A percentile compares a stretch with the other conserved stretches of the same genome.
phyloP scores from a whole-genome alignment of 2,797 vertebrate genomes.

The Dipus sagitta region DNA sequence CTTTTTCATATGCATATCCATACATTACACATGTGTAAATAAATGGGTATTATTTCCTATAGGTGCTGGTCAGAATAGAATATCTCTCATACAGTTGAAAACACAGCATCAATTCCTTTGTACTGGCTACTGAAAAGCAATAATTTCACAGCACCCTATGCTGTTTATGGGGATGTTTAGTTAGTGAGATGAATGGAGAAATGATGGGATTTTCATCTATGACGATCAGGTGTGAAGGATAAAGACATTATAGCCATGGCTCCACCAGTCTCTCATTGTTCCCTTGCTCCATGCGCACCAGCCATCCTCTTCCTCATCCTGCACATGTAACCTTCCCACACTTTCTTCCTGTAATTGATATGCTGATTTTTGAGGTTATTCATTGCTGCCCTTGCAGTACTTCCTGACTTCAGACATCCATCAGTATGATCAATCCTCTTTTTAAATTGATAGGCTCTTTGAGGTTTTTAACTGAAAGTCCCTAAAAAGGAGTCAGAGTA shows the following conservation, averaged over 20 bases:
- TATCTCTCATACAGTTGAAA: conserved; percentile 37
- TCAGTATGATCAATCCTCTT: not conserved
- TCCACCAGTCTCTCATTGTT: not conserved
- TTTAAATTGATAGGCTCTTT: conserved; percentile 6
- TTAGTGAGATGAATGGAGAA: not conserved
- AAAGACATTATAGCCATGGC: not conserved
- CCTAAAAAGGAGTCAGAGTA: not conserved
- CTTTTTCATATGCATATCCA: too few species aligned
- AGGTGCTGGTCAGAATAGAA: not conserved
- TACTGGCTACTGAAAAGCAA: not conserved
- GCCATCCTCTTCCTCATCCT: not conserved
- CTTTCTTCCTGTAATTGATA: not conserved
- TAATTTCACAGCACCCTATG: not conserved
- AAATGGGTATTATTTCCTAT: not conserved
- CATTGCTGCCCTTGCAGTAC: not conserved
- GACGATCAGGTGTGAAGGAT: not conserved
- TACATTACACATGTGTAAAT: not conserved
- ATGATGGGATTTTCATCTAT: not conserved
- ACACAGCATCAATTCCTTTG: conserved; percentile 38
- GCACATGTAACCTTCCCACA: not conserved
- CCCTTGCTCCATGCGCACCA: not conserved
- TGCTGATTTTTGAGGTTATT: not conserved
- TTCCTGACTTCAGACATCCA: not conserved
- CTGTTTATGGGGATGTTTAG: not conserved
- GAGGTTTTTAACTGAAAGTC: not conserved